Conservation (phyloP, 2,888 invertebrate species). For the Fabriciana adippe region DNA sequence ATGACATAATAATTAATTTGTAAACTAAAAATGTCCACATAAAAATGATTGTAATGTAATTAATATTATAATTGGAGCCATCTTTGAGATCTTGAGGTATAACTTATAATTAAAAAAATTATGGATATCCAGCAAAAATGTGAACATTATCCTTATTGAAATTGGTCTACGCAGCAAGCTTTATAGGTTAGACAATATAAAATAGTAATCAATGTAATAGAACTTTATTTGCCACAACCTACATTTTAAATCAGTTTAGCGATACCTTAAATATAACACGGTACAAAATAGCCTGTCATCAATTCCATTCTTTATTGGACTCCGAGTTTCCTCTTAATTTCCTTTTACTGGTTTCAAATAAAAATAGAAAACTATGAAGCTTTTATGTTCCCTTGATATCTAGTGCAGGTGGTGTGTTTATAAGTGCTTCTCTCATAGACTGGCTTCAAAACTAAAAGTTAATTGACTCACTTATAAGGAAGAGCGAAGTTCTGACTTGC, state of each 20-base stretch:
- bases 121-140: no score
- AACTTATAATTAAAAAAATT: no score
- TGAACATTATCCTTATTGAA: no score
- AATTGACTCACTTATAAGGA: constrained; percentile 15
- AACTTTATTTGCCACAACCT: neutral
- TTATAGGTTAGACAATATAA: no score
- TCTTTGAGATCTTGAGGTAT: no score
- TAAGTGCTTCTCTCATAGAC: constrained; percentile 18
- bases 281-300: constrained; percentile 48
- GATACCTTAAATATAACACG: neutral
- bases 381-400: constrained; percentile 51
- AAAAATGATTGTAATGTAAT: neutral
- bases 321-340: constrained; percentile 41
- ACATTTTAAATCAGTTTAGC: neutral
- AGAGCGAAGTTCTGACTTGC: constrained; percentile 12
- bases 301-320: constrained; percentile 52
- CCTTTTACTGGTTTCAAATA: constrained; percentile 40
- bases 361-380: constrained; percentile 51
- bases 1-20: neutral
- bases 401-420: constrained; percentile 34
- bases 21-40: neutral
- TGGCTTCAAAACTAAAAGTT: constrained; percentile 15
- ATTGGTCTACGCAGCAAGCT: no score
- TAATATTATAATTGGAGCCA: no score
- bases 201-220: no score